Base-by-base conservation (phyloP, 1,140 invertebrate genomes). In the Mesaphorura yosii region DNA sequence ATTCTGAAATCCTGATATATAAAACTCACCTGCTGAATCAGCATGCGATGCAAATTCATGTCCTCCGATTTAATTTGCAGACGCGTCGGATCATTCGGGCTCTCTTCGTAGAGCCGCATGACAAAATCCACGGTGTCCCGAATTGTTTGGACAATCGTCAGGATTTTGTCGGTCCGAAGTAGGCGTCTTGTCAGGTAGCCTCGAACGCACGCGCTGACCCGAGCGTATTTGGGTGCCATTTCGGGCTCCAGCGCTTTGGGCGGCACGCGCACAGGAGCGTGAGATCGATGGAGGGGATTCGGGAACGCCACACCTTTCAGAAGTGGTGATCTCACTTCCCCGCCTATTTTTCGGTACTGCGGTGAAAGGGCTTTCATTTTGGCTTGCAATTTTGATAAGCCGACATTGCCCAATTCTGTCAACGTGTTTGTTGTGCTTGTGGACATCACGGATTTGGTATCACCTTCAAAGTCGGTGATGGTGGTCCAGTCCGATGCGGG, bases 161-260 rank as follows among this genome's bases (percentile, higher is more conserved):
- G 80, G 2, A 90, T 81, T 62, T 82, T 81, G 64, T 86, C 83
- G 1, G 86, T 88, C 48, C 71, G 74, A 68, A 90, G 77, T 34
- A 91, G 70, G 55, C 86, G 76, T 38, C 88, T 76, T 27, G 81
- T 79, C 48, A 91, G 70, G 67, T 79, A 90, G 2, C 88, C 88
- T 65, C 78, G 81, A n/a, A 76, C 79, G 63, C 76, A 75, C 22
- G 87, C 84, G 56, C 79, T 79, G 50, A 91, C 50, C 44, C 62
- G 62, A 28, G 68, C 65, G 66, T 72, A 73, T 48, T 68, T 71
- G 10, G 37, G 51, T 62, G 67, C 57, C 48, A 61, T 52, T 1
- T 7, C 22, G 22, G 57, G 55, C 19, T 63, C 61, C 7, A 47
- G 37, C 0, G 49, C 53, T 57, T 59, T 25, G 7, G 31, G 26